phyloP scores from a whole-genome alignment of 2,888 invertebrate species.

The Timema cristinae region DNA sequence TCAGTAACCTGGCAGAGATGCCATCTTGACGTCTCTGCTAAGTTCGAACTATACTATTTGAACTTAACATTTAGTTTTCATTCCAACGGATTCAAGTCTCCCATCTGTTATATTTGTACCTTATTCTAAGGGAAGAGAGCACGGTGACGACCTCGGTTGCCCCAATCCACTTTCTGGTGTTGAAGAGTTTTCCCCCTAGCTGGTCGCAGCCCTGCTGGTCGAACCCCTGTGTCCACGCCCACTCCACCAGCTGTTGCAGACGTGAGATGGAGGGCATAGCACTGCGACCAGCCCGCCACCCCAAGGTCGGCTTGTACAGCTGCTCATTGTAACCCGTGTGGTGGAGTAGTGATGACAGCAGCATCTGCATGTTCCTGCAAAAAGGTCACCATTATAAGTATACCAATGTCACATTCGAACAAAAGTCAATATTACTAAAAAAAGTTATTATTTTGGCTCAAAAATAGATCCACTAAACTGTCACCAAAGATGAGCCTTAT shows the following conservation, averaged over 20 bases:
- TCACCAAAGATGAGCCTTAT: too few relatives aligned
- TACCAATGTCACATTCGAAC: background rate
- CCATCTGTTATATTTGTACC: conserved; percentile 44
- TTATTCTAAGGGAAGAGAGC: conserved; percentile 74
- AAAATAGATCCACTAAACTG: background rate
- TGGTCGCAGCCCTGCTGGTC: conserved; percentile 82
- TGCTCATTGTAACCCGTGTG: conserved; percentile 66
- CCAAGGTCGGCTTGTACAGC: conserved; percentile 43
- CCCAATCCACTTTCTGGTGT: conserved; percentile 90
- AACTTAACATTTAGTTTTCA: too few relatives aligned
- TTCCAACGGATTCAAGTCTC: too few relatives aligned
- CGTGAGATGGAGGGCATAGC: conserved; percentile 82
- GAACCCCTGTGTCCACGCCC: conserved; percentile 77
- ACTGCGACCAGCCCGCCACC: conserved; percentile 53
- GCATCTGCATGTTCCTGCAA: conserved; percentile 79
- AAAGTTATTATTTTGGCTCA: background rate
- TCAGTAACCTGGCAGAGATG: too few relatives aligned
- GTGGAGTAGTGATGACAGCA: conserved; percentile 73
- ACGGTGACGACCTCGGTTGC: conserved; percentile 87
- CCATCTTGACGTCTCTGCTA: too few relatives aligned
- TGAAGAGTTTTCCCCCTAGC: conserved; percentile 72
- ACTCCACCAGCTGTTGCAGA: conserved; percentile 78
- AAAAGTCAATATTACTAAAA: background rate
- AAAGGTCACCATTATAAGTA: background rate
- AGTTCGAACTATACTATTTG: too few relatives aligned